Base-by-base conservation (phyloP, 2,888 invertebrate species). In the Lochmaea capreae region DNA sequence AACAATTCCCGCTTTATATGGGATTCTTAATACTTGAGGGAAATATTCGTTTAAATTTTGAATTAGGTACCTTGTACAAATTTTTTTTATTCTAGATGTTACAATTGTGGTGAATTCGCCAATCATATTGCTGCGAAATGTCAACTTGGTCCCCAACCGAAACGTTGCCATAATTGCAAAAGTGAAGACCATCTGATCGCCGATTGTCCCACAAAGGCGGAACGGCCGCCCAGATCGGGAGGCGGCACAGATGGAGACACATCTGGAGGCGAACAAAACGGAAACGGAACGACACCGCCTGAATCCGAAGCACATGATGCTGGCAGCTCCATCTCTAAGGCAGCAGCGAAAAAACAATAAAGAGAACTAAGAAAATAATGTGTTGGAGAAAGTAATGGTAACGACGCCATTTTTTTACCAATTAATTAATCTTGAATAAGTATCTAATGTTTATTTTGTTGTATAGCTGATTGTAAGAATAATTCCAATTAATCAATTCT, bases 41-140 rank as follows among this genome's bases (percentile, higher is more conserved):
- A n/a, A n/a, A n/a, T n/a, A n/a, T 33, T 33, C 33, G 33, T 33
- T 33, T 33, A 8, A 39, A 8, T 9, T 39, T 39, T 46, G 46
- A 12, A 4, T 46, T 11, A n/a, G n/a, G n/a, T n/a, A 43, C 11
- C 18, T 9, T 57, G 16, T 18, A 57, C 3, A 18, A 16, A 57
- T 11, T 22, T 33, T 59, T 33, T n/a, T 33, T 14, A 26, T 80
- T 83, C 63, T 86, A 95, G 95, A 85, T 97, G 97, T 88, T 97
- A 96, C 87, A 97, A 97, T 87, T 97, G 97, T 84, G 96, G 97
- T 5, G 95, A 96, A 87, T 96, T 96, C 85, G 94, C 95, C 65
- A 96, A 96, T 87, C 97, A 97, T 88, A 93, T 97, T 84, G 97
- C 97, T 46, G 94, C 95, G 49, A 96, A 96, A 86, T 97, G 97